phyloP scores from a whole-genome alignment of 1,140 invertebrate species.

The Gerris buenoi region DNA sequence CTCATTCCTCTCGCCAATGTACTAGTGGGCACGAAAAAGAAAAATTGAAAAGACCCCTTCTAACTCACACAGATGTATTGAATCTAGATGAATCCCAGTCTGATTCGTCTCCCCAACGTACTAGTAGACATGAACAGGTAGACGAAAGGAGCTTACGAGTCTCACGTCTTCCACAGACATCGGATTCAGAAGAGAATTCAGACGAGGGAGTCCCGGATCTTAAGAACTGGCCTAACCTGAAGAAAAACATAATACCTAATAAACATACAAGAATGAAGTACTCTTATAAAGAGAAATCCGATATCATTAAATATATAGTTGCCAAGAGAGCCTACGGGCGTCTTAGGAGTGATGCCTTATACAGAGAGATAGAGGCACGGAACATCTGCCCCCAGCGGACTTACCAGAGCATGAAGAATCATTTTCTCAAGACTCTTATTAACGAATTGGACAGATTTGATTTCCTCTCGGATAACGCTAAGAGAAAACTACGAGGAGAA shows the following conservation, averaged over 20 bases:
- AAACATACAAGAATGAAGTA: slow-evolving; percentile 2
- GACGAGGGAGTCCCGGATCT: background rate
- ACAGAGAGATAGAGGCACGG: slow-evolving; percentile 4
- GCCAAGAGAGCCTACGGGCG: background rate
- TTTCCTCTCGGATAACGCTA: background rate
- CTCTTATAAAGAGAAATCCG: background rate
- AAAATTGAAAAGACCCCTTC: background rate
- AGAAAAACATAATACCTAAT: background rate
- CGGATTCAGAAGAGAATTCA: background rate
- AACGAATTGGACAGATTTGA: slow-evolving; percentile 5
- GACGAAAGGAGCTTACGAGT: background rate
- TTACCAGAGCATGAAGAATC: slow-evolving; percentile 10
- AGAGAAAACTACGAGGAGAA: background rate
- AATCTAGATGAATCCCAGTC: background rate
- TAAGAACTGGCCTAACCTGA: background rate
- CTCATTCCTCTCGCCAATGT: too few relatives aligned
- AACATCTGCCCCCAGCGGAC: slow-evolving; percentile 6
- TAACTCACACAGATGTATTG: background rate
- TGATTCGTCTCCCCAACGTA: background rate
- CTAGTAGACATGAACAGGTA: background rate
- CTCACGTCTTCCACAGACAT: background rate
- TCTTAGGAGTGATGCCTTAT: background rate
- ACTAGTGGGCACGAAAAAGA: background rate
- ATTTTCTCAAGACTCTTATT: slow-evolving; percentile 2
- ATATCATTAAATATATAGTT: slow-evolving; percentile 5